Evolutionary conservation across 2,113 vertebrate genomes (phyloP).

Genomic region (Ochotona curzoniae): DNA sequence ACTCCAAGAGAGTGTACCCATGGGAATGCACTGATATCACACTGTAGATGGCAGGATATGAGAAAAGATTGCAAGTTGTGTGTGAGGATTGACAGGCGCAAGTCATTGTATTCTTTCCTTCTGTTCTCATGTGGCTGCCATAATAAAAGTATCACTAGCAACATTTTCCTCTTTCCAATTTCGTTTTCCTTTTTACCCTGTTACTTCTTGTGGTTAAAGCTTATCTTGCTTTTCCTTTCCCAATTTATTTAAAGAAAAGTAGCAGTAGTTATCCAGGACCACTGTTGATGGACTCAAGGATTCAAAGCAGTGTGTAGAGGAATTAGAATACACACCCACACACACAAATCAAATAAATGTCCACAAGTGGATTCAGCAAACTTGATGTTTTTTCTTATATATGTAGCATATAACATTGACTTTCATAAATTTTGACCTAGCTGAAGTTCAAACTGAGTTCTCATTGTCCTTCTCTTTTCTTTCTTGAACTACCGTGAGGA

Average conservation of each 20-base stretch:
- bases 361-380: not conserved
- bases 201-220: not conserved
- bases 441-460: not conserved
- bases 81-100: too few species aligned
- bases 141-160: not conserved
- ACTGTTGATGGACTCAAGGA: not conserved
- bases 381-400: not conserved
- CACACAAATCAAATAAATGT: not conserved
- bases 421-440: not conserved
- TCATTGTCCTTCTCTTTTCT: not conserved
- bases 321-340: not conserved
- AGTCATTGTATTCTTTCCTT: not conserved
- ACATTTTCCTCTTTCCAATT: not conserved
- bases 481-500: not conserved
- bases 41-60: rapidly evolving
- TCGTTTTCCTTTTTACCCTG: not conserved
- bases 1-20: not conserved
- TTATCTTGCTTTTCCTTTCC: not conserved
- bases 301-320: not conserved
- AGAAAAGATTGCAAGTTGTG: not conserved
- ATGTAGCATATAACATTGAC: not conserved
- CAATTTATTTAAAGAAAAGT: not conserved
- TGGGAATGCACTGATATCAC: not conserved
- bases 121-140: not conserved
- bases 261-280: not conserved